phyloP scores from a whole-genome alignment of 2,113 vertebrate species.

The Pygoscelis adeliae region DNA sequence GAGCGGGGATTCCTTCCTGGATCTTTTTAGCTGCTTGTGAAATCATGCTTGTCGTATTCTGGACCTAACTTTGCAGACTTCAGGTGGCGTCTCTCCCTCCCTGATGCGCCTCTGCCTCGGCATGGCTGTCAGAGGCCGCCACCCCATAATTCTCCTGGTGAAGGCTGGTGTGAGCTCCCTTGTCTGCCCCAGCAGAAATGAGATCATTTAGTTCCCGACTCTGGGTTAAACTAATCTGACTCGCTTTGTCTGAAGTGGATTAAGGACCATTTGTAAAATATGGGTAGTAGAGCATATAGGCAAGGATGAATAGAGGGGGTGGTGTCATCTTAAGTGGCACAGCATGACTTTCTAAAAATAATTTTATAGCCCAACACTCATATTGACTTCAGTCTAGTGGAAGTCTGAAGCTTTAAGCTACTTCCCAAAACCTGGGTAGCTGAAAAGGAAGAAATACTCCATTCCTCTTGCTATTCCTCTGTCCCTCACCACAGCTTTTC shows the following conservation, averaged over 20 bases:
- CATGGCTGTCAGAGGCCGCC: not conserved
- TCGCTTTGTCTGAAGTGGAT: not conserved
- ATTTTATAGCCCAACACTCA: not conserved
- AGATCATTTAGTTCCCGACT: not conserved
- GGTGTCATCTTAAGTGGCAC: not conserved
- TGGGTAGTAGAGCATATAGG: not conserved
- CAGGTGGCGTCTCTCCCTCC: not conserved
- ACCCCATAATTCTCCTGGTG: rapidly evolving
- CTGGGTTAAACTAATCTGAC: not conserved
- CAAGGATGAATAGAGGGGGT: not conserved
- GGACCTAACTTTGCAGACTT: not conserved
- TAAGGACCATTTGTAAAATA: not conserved
- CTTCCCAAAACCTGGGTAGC: not conserved
- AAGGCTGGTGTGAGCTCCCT: not conserved
- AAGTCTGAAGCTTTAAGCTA: not conserved
- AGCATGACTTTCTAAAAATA: not conserved
- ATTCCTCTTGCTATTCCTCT: not conserved
- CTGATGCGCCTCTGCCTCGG: not conserved
- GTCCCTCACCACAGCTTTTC: not conserved
- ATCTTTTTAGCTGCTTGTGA: not conserved
- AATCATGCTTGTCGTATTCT: not conserved
- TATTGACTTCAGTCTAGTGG: not conserved
- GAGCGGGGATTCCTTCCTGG: not conserved
- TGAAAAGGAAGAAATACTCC: not conserved
- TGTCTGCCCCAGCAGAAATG: not conserved